These are phyloP conservation scores for Lepidostoma basale DNA, from an alignment of 1,140 invertebrate species.

Conservation along the genomic window DNA sequence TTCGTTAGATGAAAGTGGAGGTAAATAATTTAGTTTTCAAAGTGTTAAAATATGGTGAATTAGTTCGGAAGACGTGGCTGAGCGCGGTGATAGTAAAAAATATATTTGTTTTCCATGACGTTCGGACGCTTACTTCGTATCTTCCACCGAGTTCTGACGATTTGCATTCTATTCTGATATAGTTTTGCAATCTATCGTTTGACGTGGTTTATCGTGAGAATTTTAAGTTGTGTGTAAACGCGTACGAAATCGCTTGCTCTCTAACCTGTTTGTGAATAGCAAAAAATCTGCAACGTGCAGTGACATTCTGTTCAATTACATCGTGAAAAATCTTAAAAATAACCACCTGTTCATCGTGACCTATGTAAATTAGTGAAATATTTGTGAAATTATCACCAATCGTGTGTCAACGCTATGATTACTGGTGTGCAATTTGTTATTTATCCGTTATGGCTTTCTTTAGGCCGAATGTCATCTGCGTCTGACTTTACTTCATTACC, in stretches of 20 bases:
- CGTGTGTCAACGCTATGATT: not conserved
- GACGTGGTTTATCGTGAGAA: slow-evolving; percentile 24
- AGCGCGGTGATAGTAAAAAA: slow-evolving; percentile 23
- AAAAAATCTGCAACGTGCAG: slow-evolving; percentile 5
- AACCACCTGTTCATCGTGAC: slow-evolving; percentile 38
- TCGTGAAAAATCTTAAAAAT: slow-evolving; percentile 21
- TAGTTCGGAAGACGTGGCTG: not conserved
- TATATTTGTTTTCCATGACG: not conserved
- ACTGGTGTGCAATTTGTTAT: not conserved
- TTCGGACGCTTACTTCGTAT: slow-evolving; percentile 9
- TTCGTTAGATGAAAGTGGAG: slow-evolving; percentile 37
- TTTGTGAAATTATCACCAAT: slow-evolving; percentile 8
- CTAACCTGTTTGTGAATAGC: not conserved
- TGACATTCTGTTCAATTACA: slow-evolving; percentile 20
- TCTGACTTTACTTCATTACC: too few relatives aligned
- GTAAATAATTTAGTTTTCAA: slow-evolving; percentile 26
- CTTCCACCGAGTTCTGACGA: slow-evolving; percentile 10
- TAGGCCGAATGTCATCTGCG: not conserved
- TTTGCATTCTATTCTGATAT: slow-evolving; percentile 26
- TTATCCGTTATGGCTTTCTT: not conserved
- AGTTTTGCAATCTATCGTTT: slow-evolving; percentile 25
- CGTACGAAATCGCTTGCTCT: not conserved
- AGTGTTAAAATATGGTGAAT: slow-evolving; percentile 20
- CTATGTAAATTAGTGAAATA: slow-evolving; percentile 29
- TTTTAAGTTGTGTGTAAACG: slow-evolving; percentile 1